These are phyloP conservation scores for Drosophila tsacasi DNA, from an alignment of 1,140 invertebrate genomes.

Conservation along the genomic window DNA sequence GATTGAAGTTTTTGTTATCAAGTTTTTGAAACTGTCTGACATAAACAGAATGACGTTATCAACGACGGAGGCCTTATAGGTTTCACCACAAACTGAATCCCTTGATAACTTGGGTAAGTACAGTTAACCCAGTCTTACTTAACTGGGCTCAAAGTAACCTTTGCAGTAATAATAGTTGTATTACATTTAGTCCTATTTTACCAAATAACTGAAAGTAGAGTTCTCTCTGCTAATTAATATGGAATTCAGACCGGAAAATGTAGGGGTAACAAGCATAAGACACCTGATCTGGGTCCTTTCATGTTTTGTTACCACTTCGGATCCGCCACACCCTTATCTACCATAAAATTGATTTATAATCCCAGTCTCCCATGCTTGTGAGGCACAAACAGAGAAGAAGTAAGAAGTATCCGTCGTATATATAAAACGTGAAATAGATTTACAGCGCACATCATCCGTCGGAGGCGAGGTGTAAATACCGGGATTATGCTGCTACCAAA, in stretches of 20 bases:
- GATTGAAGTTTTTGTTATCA: conserved; percentile 36
- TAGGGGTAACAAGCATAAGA: neutral
- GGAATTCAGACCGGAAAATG: neutral
- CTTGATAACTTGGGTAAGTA: conserved; percentile 17
- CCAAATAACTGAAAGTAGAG: neutral
- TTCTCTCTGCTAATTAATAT: neutral
- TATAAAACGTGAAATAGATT: conserved; percentile 41
- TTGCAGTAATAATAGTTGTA: neutral
- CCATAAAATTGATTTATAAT: conserved; percentile 14
- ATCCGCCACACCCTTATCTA: conserved; percentile 1
- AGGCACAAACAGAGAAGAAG: conserved; percentile 13
- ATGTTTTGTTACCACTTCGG: neutral
- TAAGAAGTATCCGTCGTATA: conserved; percentile 25
- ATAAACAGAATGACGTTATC: conserved; percentile 32
- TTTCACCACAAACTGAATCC: conserved; percentile 9
- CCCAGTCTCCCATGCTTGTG: conserved; percentile 2
- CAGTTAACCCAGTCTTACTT: conserved; percentile 17
- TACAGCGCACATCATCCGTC: conserved; percentile 48
- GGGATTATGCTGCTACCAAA: conserved; percentile 63
- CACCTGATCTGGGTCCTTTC: conserved; percentile 2
- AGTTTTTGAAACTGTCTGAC: conserved; percentile 16
- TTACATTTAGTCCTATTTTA: neutral
- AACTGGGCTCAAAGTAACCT: conserved; percentile 2
- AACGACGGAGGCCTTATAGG: conserved; percentile 7
- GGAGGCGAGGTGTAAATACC: conserved; percentile 70